Evolutionary conservation across 2,797 vertebrate species (phyloP).

Genomic region (Sebastes vulpes): DNA sequence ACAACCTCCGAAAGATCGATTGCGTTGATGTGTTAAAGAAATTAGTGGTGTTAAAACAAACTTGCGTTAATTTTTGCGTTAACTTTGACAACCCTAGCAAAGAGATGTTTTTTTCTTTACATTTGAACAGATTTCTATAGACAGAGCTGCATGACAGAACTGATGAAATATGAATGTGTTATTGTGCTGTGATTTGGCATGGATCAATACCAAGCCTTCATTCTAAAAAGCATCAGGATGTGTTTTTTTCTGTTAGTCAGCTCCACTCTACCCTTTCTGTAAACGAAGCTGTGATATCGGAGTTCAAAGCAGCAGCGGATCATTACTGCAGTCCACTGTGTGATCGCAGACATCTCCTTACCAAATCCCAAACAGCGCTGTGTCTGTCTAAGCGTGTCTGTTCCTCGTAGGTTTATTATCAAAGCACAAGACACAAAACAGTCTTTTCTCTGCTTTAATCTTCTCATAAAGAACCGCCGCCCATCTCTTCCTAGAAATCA

Average conservation of each 20-base stretch:
- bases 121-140: background rate
- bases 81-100: background rate
- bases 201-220: background rate
- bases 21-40: no score
- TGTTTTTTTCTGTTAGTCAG: slow-evolving; percentile 8
- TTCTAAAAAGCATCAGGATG: background rate
- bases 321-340: slow-evolving; percentile 51
- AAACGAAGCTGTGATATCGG: slow-evolving; percentile 43
- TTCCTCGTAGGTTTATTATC: slow-evolving; percentile 43
- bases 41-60: no score
- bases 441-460: slow-evolving; percentile 51
- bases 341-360: slow-evolving; percentile 43
- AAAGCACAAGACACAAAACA: slow-evolving; percentile 37
- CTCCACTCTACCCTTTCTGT: slow-evolving; percentile 25
- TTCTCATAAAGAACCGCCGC: slow-evolving; percentile 14
- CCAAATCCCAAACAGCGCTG: slow-evolving; percentile 19
- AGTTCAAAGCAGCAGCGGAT: slow-evolving; percentile 58
- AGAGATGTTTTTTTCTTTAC: background rate
- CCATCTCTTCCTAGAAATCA: slow-evolving; percentile 1
- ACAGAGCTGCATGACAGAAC: background rate
- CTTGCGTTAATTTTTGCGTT: no score
- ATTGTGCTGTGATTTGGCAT: background rate
- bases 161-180: slow-evolving; percentile 10
- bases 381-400: slow-evolving; percentile 5
- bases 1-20: no score